Base-by-base conservation (phyloP, 2,797 vertebrate genomes). In the Aldrovandia affinis region DNA sequence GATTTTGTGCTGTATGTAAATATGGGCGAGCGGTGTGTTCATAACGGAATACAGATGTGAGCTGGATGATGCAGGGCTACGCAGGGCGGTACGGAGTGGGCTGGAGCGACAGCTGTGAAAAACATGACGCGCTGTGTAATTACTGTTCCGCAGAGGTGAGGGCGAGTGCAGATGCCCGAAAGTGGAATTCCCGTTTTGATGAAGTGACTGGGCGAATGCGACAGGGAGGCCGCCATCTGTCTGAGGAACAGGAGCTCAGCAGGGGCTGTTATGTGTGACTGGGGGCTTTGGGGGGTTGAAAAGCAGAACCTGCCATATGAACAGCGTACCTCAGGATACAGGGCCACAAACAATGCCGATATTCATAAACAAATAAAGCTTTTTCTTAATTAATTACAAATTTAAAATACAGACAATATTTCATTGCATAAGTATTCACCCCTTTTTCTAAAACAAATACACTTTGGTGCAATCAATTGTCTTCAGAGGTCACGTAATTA, bases 41-140 rank as follows among this genome's bases (percentile, higher is more conserved):
- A n/a, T n/a, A n/a, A n/a, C n/a, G n/a, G n/a, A n/a, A n/a, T n/a
- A 7, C 30, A 18, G 18, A 70, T 70, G 3, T 70, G 65, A 36
- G 65, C 33, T 5, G 65, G 65, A 39, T 39, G 9, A 33, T 36
- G 15, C 63, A 33, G 63, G 28, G 63, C 15, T 36, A 70, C 30
- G 18, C 2, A 2, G 2, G 10, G 55, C 4, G 20, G 33, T 5
- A 22, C 33, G 8, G 54, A 83, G n/a, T 10, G 63, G 65, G 15
- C n/a, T 47, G 20, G n/a, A 33, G 54, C n/a, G 25, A 33, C 42
- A n/a, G n/a, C n/a, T 61, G 54, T 30, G 42, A 14, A 75, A 25
- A 70, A 44, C 28, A 36, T 78, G 78, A 78, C 44, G 73, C 47
- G 55, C 33, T 78, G 59, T 61, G 82, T 83, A 83, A 83, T 78